phyloP scores from a whole-genome alignment of 2,797 vertebrate genomes.

The Apodemus agrarius region DNA sequence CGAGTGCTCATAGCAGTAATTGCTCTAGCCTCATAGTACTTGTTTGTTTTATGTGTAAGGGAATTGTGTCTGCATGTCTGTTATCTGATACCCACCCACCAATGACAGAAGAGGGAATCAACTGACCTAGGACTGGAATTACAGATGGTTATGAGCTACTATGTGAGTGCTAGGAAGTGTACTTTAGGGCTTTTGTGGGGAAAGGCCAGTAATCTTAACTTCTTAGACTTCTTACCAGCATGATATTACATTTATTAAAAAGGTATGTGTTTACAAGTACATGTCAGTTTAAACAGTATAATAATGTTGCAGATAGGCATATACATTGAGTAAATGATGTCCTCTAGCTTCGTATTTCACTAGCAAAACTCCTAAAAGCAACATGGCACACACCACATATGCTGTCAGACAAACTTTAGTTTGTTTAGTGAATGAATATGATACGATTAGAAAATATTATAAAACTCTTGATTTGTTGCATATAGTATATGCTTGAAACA shows the following conservation, averaged over 20 bases:
- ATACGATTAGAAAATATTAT: not conserved
- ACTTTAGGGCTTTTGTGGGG: not conserved
- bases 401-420: not conserved
- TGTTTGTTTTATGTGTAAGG: not conserved
- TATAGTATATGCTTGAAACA: not conserved
- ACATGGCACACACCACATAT: not conserved
- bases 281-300: not conserved
- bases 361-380: not conserved
- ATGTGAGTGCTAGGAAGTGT: not conserved
- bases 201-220: not conserved
- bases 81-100: too few species aligned
- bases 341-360: not conserved
- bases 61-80: not conserved
- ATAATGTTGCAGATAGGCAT: not conserved
- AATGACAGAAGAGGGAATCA: too few species aligned
- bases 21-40: not conserved
- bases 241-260: not conserved
- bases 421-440: not conserved
- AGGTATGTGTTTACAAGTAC: not conserved
- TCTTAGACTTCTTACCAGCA: not conserved
- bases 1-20: not conserved
- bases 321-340: not conserved
- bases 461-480: not conserved
- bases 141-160: not conserved
- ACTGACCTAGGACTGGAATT: not conserved